Base-by-base conservation (phyloP, 2,113 vertebrate genomes). In the Sapayoa aenigma region DNA sequence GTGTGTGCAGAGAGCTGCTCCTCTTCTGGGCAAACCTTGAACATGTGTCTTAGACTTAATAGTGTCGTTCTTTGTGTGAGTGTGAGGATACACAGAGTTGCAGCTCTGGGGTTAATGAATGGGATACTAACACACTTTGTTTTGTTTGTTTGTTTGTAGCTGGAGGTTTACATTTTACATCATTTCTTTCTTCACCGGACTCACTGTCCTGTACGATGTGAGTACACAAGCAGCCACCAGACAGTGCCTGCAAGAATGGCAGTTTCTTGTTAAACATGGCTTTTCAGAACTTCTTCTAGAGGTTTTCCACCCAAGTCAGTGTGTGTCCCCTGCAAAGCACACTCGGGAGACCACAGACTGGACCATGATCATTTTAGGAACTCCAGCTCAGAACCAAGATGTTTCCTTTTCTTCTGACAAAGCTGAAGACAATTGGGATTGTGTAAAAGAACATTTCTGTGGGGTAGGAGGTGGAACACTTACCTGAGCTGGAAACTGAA, bases 91-190 rank as follows among this genome's bases (percentile, higher is more conserved):
- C 6, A 20, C 16, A 35, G 67, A 63, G 8, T 5, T 86, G 56
- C 37, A 84, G 12, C 35, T 56, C 33, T 20, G 13, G n/a, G 35
- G 11, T 41, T n/a, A 5, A 27, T 21, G 10, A 25, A 19, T n/a
- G 33, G 31, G 22, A 11, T 63, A 67, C 76, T 96, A 58, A 96
- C 1, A 0, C 5, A 2, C n/a, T 90, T 27, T 75, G 12, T 91
- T 84, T 86, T 88, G 56, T 67, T 90, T 88, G 56, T 67, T 90
- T 59, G 4, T 93, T 96, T 96, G 47, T 96, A 99, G 99, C 80
- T 99, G 99, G 99, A 98, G 98, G 88, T 99, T 99, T 79, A 65
- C 93, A 15, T 99, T 99, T 97, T 99, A 99, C 92, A 66, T 99
- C 10, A 90, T 89, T 23, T 89, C 98, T 15, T 99, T 99, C 96